phyloP scores from a whole-genome alignment of 2,888 invertebrate genomes.

The Rhingia rostrata region DNA sequence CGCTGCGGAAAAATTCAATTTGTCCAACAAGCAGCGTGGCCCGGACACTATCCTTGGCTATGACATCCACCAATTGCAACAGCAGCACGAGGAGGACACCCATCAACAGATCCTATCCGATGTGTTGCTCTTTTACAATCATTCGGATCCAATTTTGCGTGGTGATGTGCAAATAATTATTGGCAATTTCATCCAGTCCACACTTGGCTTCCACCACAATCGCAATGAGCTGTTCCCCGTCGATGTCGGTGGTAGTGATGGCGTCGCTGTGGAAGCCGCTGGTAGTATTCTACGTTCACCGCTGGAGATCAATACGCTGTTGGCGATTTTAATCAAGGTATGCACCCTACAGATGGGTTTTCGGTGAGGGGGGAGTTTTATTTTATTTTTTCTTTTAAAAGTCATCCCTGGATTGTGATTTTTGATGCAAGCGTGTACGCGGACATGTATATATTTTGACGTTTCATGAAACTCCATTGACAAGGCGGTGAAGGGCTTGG shows the following conservation, averaged over 20 bases:
- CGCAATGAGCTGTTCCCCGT: conserved; percentile 63
- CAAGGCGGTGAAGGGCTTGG: neutral
- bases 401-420: conserved; percentile 14
- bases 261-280: conserved; percentile 16
- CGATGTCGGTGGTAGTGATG: neutral
- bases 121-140: conserved; percentile 81
- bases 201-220: conserved; percentile 69
- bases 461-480: conserved; percentile 12
- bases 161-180: conserved; percentile 82
- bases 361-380: neutral
- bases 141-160: conserved; percentile 82
- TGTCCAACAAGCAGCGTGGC: conserved; percentile 51
- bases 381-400: conserved; percentile 9
- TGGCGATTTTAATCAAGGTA: conserved; percentile 81
- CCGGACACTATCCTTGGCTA: conserved; percentile 18
- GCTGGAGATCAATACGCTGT: conserved; percentile 78
- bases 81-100: conserved; percentile 16
- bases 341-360: conserved; percentile 27
- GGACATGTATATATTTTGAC: neutral
- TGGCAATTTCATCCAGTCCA: conserved; percentile 81
- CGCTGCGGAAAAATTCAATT: conserved; percentile 76
- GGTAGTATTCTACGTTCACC: conserved; percentile 73
- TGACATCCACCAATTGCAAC: conserved; percentile 22
- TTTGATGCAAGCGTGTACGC: conserved; percentile 9
- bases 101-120: conserved; percentile 78